Evolutionary conservation across 2,113 vertebrate genomes (phyloP).

Genomic region (Sminthopsis crassicaudata): DNA sequence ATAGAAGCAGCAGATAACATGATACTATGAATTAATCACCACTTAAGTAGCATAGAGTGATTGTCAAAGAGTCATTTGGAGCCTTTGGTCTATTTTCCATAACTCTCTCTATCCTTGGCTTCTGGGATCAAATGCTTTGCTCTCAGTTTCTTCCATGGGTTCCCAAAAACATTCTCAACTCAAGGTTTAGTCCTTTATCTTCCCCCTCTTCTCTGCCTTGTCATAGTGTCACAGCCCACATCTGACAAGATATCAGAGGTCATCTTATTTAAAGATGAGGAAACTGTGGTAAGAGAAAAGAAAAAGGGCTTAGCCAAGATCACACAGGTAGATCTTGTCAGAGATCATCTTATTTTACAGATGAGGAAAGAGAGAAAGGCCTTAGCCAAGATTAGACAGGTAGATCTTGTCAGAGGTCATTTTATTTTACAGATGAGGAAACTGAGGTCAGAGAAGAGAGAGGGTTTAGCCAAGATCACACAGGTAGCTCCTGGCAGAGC

Average conservation of each 20-base stretch:
- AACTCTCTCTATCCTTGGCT: background rate
- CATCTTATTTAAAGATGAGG: no score
- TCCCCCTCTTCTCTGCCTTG: background rate
- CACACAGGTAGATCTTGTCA: no score
- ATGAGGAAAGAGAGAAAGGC: background rate
- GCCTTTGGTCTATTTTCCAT: background rate
- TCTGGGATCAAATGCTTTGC: background rate
- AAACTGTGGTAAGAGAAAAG: no score
- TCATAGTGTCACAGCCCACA: background rate
- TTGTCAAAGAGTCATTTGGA: background rate
- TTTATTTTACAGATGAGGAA: conserved; percentile 25
- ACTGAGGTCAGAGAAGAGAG: background rate
- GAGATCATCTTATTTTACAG: background rate
- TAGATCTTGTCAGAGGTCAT: background rate
- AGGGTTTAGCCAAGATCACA: background rate
- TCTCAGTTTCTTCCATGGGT: background rate
- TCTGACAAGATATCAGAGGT: background rate
- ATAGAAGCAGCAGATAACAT: no score
- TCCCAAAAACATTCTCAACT: background rate
- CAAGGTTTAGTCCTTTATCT: background rate
- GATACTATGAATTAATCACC: background rate
- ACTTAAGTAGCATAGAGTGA: background rate
- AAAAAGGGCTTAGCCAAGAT: no score
- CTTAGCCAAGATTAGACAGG: background rate
- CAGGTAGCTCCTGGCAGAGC: background rate